Base-by-base conservation (phyloP, 2,888 invertebrate species). In the Acanthococcus lagerstroemiae region DNA sequence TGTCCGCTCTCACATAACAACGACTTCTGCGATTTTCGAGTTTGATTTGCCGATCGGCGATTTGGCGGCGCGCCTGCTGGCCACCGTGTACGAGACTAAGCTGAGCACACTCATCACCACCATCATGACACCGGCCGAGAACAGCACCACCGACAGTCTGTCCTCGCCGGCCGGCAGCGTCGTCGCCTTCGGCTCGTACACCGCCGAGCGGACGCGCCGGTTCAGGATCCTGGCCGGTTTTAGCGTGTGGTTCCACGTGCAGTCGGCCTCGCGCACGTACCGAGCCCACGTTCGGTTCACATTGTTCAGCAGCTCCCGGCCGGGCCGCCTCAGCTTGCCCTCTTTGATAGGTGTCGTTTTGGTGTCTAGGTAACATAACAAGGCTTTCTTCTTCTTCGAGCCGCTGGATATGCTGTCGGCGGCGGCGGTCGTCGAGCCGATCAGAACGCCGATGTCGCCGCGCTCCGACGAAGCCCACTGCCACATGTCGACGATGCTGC, bases 221-320 rank as follows among this genome's bases (percentile, higher is more conserved):
- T 66, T 66, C 37, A 66, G 22, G n/a, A 69, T 69, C 27, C 68
- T 67, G 17, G 70, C 66, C 24, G 69, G 69, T 55, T 68, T 69
- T 12, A 67, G 54, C 9, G 52, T 55, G 6, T 60, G 30, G 12
- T 66, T 69, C 46, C 68, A 68, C 3, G 68, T 61, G 15, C 70
- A 70, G 55, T 70, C 71, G 0, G 72, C 71, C 54, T 72, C 72
- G 9, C 71, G 67, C 9, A 73, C 72, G 67, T 84, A 86, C 73
- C 86, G 85, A 1, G 85, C 85, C 86, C 86, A 86, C 0, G 86
- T 86, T 70, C 85, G 80, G 70, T 82, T 82, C 0, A 83, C 80
- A 22, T 69, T 69, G 67, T 77, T 78, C 0, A 81, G 80, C 25
- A 83, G 72, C 69, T 82, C 82, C 69, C 83, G 79, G 67, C 77